phyloP scores from a whole-genome alignment of 30 jellyfish, hydroid and myxozoan genomes.

The Aurelia aurita region DNA sequence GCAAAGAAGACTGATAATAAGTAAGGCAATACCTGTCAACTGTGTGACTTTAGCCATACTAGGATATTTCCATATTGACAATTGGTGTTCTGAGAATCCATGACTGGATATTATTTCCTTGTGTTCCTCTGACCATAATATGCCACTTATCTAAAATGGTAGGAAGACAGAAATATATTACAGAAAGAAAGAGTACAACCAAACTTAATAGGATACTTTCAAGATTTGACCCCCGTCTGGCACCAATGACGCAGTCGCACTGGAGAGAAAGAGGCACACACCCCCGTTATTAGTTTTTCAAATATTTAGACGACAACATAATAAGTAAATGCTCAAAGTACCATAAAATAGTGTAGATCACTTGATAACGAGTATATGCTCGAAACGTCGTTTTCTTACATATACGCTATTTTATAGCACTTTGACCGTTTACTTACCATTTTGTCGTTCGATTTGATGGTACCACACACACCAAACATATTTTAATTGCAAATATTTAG shows the following conservation, averaged over 20 bases:
- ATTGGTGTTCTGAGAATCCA: slow-evolving; percentile 81
- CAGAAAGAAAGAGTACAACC: background rate
- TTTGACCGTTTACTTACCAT: too few species aligned
- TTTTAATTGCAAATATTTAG: too few species aligned
- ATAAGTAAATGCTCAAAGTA: too few species aligned
- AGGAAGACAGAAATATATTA: background rate
- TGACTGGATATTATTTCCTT: slow-evolving; percentile 85
- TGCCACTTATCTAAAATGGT: slow-evolving; percentile 81
- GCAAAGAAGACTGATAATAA: background rate
- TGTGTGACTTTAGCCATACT: slow-evolving; percentile 87
- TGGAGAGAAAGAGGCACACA: background rate
- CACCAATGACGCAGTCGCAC: background rate
- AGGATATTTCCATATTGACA: slow-evolving; percentile 93
- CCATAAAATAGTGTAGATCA: too few species aligned
- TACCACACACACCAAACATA: too few species aligned
- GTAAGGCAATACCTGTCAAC: slow-evolving; percentile 73
- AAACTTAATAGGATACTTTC: background rate
- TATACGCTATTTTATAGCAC: too few species aligned
- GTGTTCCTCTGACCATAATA: slow-evolving; percentile 92
- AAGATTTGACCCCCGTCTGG: too few species aligned
- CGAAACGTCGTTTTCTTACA: too few species aligned
- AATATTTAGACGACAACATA: too few species aligned
- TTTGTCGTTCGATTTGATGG: too few species aligned
- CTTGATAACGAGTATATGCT: too few species aligned
- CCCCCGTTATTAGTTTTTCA: background rate